phyloP scores from a whole-genome alignment of 2,797 vertebrate genomes.

The Coccyzus lansbergi region DNA sequence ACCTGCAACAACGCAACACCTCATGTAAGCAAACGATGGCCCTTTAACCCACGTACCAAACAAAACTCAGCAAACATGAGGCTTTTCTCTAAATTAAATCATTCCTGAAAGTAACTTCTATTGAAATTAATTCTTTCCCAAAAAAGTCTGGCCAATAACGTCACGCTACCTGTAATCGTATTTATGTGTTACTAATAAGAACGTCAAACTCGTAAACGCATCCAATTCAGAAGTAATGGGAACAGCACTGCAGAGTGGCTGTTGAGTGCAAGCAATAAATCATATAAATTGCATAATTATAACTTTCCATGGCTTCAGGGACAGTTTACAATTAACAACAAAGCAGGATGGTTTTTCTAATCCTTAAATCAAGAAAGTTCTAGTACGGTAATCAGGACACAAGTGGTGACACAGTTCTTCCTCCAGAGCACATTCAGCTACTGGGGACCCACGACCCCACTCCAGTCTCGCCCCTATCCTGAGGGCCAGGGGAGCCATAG shows the following conservation, averaged over 20 bases:
- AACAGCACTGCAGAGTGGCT: not conserved
- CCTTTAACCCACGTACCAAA: not conserved
- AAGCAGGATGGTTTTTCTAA: not conserved
- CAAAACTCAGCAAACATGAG: not conserved
- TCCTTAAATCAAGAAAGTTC: not conserved
- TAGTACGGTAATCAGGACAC: not conserved
- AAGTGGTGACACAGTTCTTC: not conserved
- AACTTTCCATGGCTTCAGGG: not conserved
- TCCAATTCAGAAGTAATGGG: constrained; percentile 12
- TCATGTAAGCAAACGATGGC: not conserved
- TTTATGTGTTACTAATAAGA: not conserved
- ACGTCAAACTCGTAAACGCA: not conserved
- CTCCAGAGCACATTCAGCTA: accelerated
- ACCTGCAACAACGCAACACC: too few relatives aligned
- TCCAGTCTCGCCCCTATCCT: not conserved
- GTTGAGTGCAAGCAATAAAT: constrained; percentile 38
- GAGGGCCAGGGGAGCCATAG: not conserved
- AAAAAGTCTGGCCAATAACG: not conserved
- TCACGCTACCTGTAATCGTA: not conserved
- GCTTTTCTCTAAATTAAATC: not conserved
- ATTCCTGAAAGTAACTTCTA: not conserved
- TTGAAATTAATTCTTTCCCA: not conserved
- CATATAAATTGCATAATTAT: constrained; percentile 47
- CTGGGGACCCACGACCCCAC: accelerated
- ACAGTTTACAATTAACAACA: not conserved